phyloP scores from a whole-genome alignment of 2,797 vertebrate species.

The Limnodromus scolopaceus region DNA sequence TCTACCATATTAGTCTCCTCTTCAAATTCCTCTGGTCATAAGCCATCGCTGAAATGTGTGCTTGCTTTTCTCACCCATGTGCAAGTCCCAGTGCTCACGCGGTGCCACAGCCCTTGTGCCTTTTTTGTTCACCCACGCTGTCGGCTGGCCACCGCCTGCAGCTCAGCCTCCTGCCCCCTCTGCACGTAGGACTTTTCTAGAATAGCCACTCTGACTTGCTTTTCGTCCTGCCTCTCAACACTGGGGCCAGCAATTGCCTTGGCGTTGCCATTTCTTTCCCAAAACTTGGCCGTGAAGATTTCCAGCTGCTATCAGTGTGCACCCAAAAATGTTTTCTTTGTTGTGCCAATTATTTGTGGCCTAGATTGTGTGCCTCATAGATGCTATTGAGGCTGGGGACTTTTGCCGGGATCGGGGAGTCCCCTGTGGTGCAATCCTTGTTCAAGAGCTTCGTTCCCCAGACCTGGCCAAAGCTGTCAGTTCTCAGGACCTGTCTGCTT shows the following conservation, averaged over 20 bases:
- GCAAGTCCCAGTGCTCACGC: not conserved
- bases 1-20: not conserved
- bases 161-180: not conserved
- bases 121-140: fast-evolving
- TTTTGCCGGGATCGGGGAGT: not conserved
- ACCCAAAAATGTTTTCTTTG: not conserved
- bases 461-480: fast-evolving
- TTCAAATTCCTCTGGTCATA: not conserved
- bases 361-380: fast-evolving
- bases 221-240: not conserved
- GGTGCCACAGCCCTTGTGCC: not conserved
- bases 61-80: not conserved
- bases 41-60: not conserved
- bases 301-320: not conserved
- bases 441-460: not conserved
- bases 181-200: not conserved
- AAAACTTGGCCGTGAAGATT: not conserved
- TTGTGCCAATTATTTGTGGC: fast-evolving
- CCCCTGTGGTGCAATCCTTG: fast-evolving
- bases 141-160: not conserved
- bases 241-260: not conserved
- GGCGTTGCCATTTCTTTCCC: not conserved
- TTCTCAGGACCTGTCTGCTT: constrained; percentile 38
- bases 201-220: not conserved
- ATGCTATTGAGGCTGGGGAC: not conserved